Base-by-base conservation (phyloP, 2,797 vertebrate species). In the Myoxocephalus aenaeus region DNA sequence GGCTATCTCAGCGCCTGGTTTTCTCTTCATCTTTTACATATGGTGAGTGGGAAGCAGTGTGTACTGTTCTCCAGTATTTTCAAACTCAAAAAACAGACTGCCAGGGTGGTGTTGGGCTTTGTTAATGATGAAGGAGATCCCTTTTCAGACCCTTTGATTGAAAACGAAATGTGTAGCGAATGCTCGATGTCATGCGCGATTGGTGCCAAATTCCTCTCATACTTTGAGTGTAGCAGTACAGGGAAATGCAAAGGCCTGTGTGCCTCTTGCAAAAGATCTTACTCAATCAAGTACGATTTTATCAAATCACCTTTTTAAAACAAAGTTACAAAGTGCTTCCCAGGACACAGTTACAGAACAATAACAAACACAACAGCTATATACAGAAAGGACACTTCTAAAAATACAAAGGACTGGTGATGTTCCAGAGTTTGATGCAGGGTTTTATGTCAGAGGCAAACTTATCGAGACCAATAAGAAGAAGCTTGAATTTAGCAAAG, bases 21-120 rank as follows among this genome's bases (percentile, higher is more conserved):
- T 96, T 62, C 66, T 92, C 32, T 91, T 96, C 61, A 79, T 96
- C 83, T 94, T 96, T 86, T 97, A 83, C 77, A 68, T 95, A 29
- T 90, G 94, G 97, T 97, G 81, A 96, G 95, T 77, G 18, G 44
- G 34, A 48, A 25, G 51, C 48, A 42, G 12, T n/a, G 17, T 50
- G 50, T 12, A 5, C 25, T 5, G 1, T n/a, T 32, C 15, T 27
- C 42, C 61, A 63, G 7, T 9, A 40, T 22, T n/a, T 40, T 63
- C 22, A 63, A 64, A 71, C 57, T 56, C 46, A 53, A 32, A 4
- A 4, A 56, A 48, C 25, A 71, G 36, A n/a, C 46, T 14, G 57
- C 18, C 38, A n/a, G n/a, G 4, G 7, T 13, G 18, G n/a, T 34
- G 4, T 63, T 65, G n/a, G 25, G 8, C 5, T 73, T 27, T 62